Conservation (phyloP, 2,888 invertebrate genomes). For the Diaperis boleti region DNA sequence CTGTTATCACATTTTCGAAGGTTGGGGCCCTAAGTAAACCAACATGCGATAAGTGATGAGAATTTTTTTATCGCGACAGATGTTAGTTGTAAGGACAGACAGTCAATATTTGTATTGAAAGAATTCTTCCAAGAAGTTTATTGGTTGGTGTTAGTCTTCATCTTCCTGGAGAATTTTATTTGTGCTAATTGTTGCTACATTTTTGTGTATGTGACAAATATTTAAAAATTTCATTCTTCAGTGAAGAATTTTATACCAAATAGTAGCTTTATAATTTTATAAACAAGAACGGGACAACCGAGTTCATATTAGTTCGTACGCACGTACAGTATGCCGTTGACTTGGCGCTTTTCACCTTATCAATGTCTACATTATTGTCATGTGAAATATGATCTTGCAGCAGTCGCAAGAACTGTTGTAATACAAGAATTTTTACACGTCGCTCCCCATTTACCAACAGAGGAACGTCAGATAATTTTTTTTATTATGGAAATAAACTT, state of each 20-base stretch:
- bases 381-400: constrained; percentile 7
- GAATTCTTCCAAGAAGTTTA: no score
- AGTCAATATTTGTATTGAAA: constrained; percentile 18
- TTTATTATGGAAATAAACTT: not conserved
- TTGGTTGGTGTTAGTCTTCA: no score
- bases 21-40: constrained; percentile 6
- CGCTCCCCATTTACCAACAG: not conserved
- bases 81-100: constrained; percentile 1
- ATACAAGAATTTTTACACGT: not conserved
- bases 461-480: no score
- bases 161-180: no score
- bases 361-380: constrained; percentile 3
- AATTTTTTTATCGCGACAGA: constrained; percentile 7
- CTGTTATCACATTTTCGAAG: constrained; percentile 4
- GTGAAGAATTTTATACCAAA: no score
- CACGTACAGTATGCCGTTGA: no score
- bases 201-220: no score
- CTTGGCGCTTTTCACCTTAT: not conserved
- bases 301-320: no score
- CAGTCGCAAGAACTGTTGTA: constrained; percentile 3
- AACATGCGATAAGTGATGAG: constrained; percentile 6
- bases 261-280: no score
- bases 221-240: no score
- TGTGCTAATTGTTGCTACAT: no score
- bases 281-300: no score